Evolutionary conservation across 2,888 invertebrate species (phyloP).

Genomic region (Urechis unicinctus): DNA sequence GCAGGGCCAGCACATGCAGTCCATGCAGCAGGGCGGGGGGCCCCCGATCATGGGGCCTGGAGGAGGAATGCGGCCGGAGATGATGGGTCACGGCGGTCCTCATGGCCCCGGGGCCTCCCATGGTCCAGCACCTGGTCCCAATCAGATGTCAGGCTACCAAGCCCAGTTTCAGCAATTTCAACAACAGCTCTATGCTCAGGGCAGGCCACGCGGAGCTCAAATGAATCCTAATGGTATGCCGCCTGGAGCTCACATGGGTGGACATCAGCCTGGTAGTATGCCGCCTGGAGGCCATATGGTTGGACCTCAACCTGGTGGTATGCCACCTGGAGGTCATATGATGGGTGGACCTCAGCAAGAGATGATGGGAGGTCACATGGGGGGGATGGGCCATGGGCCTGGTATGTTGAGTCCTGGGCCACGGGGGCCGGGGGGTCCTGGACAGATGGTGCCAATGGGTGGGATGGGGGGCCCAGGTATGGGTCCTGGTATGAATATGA

Average conservation of each 20-base stretch:
- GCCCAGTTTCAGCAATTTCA: conserved; percentile 44
- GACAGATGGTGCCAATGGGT: no score
- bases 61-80: not conserved
- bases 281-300: conserved; percentile 1
- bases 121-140: not conserved
- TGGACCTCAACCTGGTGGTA: not conserved
- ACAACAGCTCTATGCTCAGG: conserved; percentile 39
- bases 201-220: conserved; percentile 4
- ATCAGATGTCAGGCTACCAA: conserved; percentile 17
- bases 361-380: conserved; percentile 7
- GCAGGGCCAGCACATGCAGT: not conserved
- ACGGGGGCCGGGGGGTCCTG: conserved; percentile 13
- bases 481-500: no score
- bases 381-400: conserved; percentile 6
- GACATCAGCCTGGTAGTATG: not conserved
- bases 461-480: no score
- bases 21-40: not conserved
- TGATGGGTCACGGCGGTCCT: not conserved
- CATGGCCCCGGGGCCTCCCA: not conserved
- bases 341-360: conserved; percentile 6
- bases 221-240: no score
- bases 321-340: conserved; percentile 3
- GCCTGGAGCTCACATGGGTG: not conserved
- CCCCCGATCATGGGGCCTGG: not conserved
- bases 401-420: conserved; percentile 5